Percentiles rank a stretch among this genome's conserved stretches.
Conservation (phyloP, 2,888 invertebrate species). For the Acrocera orbiculus region DNA sequence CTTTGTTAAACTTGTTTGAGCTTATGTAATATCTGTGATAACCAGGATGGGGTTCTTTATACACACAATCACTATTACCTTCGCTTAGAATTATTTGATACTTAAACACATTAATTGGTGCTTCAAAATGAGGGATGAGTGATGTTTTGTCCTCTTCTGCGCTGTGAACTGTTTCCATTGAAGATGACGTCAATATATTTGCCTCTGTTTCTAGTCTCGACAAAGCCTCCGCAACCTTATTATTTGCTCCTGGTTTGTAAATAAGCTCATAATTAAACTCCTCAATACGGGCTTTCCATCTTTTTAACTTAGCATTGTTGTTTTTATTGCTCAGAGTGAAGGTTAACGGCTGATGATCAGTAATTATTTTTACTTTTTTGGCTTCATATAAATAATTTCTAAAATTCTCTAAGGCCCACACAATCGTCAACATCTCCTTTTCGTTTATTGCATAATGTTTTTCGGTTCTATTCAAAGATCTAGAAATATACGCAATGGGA, state of each 20-base stretch:
- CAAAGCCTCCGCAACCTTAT: slow-evolving; percentile 8
- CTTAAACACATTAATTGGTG: slow-evolving; percentile 8
- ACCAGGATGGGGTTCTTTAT: slow-evolving; percentile 7
- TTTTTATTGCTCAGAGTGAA: slow-evolving; percentile 5
- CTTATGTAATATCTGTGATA: background rate
- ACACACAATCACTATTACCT: background rate
- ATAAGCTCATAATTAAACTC: slow-evolving; percentile 9
- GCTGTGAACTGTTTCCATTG: slow-evolving; percentile 5
- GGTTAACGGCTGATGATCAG: slow-evolving; percentile 11
- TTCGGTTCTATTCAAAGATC: slow-evolving; percentile 7
- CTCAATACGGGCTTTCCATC: slow-evolving; percentile 10
- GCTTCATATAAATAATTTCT: slow-evolving; percentile 10
- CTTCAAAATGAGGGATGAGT: slow-evolving; percentile 11
- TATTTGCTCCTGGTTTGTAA: slow-evolving; percentile 9
- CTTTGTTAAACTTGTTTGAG: background rate
- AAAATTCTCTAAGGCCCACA: slow-evolving; percentile 7
- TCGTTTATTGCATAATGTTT: slow-evolving; percentile 11
- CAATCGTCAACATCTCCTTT: slow-evolving; percentile 9
- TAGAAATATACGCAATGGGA: slow-evolving; percentile 2
- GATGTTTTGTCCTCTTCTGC: slow-evolving; percentile 10
- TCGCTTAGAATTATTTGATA: slow-evolving; percentile 10
- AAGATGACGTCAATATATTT: background rate
- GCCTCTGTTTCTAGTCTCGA: slow-evolving; percentile 4
- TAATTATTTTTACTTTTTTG: slow-evolving; percentile 9
- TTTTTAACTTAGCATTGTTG: slow-evolving; percentile 9